Base-by-base conservation (phyloP, 1,140 invertebrate genomes). In the Ephestia elutella region DNA sequence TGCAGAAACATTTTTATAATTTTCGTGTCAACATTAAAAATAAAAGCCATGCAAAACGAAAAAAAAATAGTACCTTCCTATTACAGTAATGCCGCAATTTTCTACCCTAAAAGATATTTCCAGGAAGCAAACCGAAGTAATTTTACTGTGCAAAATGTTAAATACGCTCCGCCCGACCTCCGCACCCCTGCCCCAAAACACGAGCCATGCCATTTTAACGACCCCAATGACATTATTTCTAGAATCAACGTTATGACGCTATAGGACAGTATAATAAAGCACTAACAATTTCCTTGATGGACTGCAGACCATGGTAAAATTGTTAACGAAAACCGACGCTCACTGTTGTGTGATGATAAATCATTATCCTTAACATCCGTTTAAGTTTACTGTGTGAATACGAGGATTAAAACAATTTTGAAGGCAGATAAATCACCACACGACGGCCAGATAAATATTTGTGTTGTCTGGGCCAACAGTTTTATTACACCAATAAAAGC, bases 401-500 rank as follows among this genome's bases (percentile, higher is more conserved):
- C 4, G 49, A 50, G 49, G 18, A 50, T 20, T 50, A 50, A 50
- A 50, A 50, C 20, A 50, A 20, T 11, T 50, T 50, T 20, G 20
- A 19, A 50, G 49, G 20, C 18, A 50, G 5, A 50, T 50, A 19
- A 20, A 50, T 21, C 49, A 50, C 50, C 5, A 25, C 20, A 53
- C 1, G 21, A 25, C 50, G 54, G 38, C 58, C 57, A 53, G 55
- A 60, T 57, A 56, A 59, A 59, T 56, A 62, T 56, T 48, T 49
- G 35, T 68, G 64, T 70, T 65, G 64, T 70, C 62, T 65, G 32
- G 65, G 67, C 51, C 58, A 72, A 74, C 64, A 71, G 57, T 78
- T 75, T 79, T 80, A 80, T 78, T 79, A 71, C 75, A 76, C 68
- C 62, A 70, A 70, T 70, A 76, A 78, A 80, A 63, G 66, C 68